Evolutionary conservation across 2,113 vertebrate species (phyloP), one percentile per base, ranked within the genome.

Genomic region (Prolemur simus): DNA sequence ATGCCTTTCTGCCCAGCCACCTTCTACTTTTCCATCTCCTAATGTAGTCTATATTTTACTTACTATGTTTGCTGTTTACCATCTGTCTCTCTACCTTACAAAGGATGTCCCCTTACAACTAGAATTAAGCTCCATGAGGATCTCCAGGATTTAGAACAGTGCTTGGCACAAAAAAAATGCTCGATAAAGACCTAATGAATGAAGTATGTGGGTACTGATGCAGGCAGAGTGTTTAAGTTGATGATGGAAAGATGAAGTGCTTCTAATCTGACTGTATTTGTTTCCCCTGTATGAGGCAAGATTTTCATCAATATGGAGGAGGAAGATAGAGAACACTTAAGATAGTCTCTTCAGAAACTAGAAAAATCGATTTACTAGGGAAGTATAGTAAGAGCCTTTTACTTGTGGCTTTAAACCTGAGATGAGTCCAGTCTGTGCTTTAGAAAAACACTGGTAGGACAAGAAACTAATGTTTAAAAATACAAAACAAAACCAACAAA

Each of bases 401-500:
- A 81, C 29, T 25, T 81, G 58, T 58, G 8, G 27, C 39, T 85
- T 69, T 88, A 91, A 32, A 82, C 60, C 6, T 23, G 29, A 87
- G 32, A 56, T 71, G 32, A 91, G 71, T 32, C 34, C 25, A 82
- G 37, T 64, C 56, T 25, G n/a, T 8, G 15, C 18, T 83, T 96
- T 91, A 52, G 32, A 78, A 78, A n/a, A 78, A 54, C 49, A 78
- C 23, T 54, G 49, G 49, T n/a, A 81, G 37, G 34, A 89, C 13
- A 92, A 66, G 49, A 80, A 85, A 13, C 64, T 54, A 66, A 8
- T 60, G 9, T 60, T 92, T 86, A 66, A 89, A 95, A 95, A 93
- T 39, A 63, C 8, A 94, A 21, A 42, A 92, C 54, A 78, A 82
- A 89, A 60, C 3, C 45, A 93, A 58, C 20, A 91, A 60, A 47